These are phyloP conservation scores for Cryptus armator DNA, from an alignment of 2,888 invertebrate genomes.

Conservation along the genomic window DNA sequence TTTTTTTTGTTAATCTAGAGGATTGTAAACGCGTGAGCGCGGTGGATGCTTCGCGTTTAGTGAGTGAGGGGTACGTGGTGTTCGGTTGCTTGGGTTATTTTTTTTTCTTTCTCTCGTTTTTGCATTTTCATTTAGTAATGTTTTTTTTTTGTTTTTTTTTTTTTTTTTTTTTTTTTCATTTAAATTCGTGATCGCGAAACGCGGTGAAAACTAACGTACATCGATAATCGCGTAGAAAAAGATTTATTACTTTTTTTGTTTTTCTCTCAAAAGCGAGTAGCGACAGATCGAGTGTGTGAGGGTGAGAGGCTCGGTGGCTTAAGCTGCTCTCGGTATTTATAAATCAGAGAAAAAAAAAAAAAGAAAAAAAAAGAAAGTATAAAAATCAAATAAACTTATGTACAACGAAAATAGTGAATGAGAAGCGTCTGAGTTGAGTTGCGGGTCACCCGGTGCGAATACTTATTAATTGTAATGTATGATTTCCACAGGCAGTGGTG, in stretches of 20 bases:
- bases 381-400: constrained; percentile 34
- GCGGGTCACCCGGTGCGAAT: constrained; percentile 67
- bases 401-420: constrained; percentile 56
- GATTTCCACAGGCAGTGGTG: constrained; percentile 68
- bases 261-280: constrained; percentile 27
- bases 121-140: not conserved
- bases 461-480: constrained; percentile 59
- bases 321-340: constrained; percentile 20
- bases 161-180: constrained; percentile 18
- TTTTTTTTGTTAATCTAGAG: constrained; percentile 41
- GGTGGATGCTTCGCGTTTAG: constrained; percentile 51
- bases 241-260: constrained; percentile 24
- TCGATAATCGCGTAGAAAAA: constrained; percentile 61
- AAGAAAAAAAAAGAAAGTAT: constrained; percentile 31
- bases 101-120: constrained; percentile 10
- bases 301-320: constrained; percentile 34
- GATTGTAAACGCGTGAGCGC: constrained; percentile 51
- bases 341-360: constrained; percentile 32
- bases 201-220: constrained; percentile 57
- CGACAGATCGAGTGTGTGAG: constrained; percentile 54
- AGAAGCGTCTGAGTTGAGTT: constrained; percentile 61
- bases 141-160: constrained; percentile 18
- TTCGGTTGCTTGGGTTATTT: constrained; percentile 41
- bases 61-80: constrained; percentile 35
- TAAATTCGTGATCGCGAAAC: constrained; percentile 49